Evolutionary conservation across 1,140 invertebrate species (phyloP).

Genomic region (Penaeus indicus): DNA sequence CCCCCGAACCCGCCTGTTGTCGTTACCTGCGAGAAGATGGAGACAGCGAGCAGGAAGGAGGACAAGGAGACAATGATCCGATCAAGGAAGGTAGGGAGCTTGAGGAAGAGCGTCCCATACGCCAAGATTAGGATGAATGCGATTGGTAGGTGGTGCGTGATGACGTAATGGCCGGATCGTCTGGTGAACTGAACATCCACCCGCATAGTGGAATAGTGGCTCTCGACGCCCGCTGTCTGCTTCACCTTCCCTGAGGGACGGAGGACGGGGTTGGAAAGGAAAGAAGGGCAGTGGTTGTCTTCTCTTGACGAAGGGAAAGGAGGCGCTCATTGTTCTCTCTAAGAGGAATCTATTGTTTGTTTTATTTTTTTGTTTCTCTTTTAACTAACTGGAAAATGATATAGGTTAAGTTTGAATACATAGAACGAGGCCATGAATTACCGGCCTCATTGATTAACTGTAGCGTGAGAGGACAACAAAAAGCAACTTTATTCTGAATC

Average conservation of each 20-base stretch:
- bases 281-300: not conserved
- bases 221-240: not conserved
- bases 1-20: no score
- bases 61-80: conserved; percentile 16
- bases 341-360: not conserved
- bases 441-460: no score
- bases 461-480: no score
- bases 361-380: no score
- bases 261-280: not conserved
- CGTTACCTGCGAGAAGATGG: conserved; percentile 22
- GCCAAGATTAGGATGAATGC: conserved; percentile 16
- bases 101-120: conserved; percentile 43
- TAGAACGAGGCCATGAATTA: no score
- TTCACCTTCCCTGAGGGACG: not conserved
- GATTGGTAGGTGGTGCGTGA: conserved; percentile 17
- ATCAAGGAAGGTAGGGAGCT: conserved; percentile 7
- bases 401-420: no score
- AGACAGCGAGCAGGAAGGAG: conserved; percentile 9
- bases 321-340: not conserved
- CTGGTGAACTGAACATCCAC: not conserved
- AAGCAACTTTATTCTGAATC: not conserved
- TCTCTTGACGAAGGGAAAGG: not conserved
- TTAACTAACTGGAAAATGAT: no score
- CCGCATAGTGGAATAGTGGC: conserved; percentile 8
- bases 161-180: conserved; percentile 8